A percentile compares a stretch with the other conserved stretches of the same genome.
phyloP scores from a whole-genome alignment of 2,888 invertebrate species.

The Orgyia antiqua region DNA sequence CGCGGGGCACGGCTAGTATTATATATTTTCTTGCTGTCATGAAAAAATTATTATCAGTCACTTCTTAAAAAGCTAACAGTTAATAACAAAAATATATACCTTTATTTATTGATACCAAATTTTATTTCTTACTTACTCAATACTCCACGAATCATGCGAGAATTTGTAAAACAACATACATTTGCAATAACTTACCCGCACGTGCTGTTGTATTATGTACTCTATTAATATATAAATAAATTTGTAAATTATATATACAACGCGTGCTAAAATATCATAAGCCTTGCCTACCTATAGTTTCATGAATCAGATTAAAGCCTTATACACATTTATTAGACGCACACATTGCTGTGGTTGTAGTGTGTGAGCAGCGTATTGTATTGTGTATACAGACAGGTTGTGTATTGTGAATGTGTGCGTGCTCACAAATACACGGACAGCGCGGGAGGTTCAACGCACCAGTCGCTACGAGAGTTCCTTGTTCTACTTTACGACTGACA shows the following conservation, averaged over 20 bases:
- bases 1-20: no score
- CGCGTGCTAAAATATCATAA: constrained; percentile 30
- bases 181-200: background rate
- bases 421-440: constrained; percentile 37
- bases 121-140: no score
- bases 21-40: no score
- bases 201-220: constrained; percentile 12
- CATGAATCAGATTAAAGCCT: constrained; percentile 63
- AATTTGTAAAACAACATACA: constrained; percentile 16
- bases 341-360: constrained; percentile 22
- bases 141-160: constrained; percentile 15
- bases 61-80: no score
- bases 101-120: no score
- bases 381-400: constrained; percentile 6
- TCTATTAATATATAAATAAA: constrained; percentile 13
- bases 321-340: constrained; percentile 38
- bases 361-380: constrained; percentile 10
- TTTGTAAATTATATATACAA: constrained; percentile 15
- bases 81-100: no score
- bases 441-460: constrained; percentile 70
- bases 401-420: constrained; percentile 27
- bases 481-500: constrained; percentile 76
- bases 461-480: constrained; percentile 76
- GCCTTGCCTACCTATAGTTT: constrained; percentile 41
- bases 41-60: no score